Base-by-base conservation (phyloP, 2,113 vertebrate genomes). In the Hemiprocne comata region DNA sequence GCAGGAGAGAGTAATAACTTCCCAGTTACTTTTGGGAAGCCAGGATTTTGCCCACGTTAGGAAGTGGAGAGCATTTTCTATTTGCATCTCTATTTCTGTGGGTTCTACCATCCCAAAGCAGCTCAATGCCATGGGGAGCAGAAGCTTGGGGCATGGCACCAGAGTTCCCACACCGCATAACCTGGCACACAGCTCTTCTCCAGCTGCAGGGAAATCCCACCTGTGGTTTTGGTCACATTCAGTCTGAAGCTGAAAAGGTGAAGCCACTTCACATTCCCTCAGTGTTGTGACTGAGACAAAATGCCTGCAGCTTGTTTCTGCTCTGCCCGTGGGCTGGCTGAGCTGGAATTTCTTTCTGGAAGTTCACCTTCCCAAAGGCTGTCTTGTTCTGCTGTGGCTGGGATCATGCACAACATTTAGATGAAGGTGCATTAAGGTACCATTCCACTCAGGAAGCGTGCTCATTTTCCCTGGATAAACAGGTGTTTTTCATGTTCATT, bases 121-220 rank as follows among this genome's bases (percentile, higher is more conserved):
- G 29, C 51, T 77, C 46, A 34, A 67, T 9, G 58, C 5, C 40
- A 21, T 0, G 13, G 11, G 44, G 21, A 90, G 26, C 36, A 78
- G 33, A 64, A 77, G 42, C 11, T 29, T 0, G 0, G 33, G 42
- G 9, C 16, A 18, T 1, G 34, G 65, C 17, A 54, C 18, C 5
- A 0, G 23, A 19, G 29, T 75, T 26, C n/a, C 38, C 54, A 40
- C 17, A 2, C 38, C 85, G 33, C 26, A 53, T 44, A 93, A 82
- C 58, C 61, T 44, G 58, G 44, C 50, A 54, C 48, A 40, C 51
- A 60, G 81, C 81, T 81, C 38, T 9, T 89, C 61, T 16, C n/a
- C 89, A 83, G 50, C 66, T 64, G 54, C 71, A 50, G 82, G 71
- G 54, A 89, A 82, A 93, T 48, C 77, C 58, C 78, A 65, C 57